Base-by-base conservation (phyloP, 2,797 vertebrate species). In the Manis javanica region DNA sequence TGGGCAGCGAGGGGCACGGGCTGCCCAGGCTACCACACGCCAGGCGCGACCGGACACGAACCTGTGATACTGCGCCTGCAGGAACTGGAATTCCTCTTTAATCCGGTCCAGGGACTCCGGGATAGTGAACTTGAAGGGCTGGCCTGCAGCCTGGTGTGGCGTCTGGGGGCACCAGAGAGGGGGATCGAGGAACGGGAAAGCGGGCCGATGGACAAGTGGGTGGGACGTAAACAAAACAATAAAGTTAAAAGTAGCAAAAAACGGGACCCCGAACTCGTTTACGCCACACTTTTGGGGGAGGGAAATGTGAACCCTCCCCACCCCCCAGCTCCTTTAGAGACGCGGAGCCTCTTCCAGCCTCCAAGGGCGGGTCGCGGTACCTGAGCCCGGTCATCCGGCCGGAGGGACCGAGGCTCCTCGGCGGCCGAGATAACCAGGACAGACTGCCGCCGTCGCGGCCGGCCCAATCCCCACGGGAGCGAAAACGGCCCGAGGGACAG, bases 21-120 rank as follows among this genome's bases (percentile, higher is more conserved):
- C 46, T 2, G 68, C 29, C 11, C 9, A n/a, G 12, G 1, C 12
- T 4, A 95, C 79, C 77, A 37, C 13, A 29, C 3, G 16, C n/a
- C 21, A 31, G 1, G 26, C 7, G 42, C 14, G n/a, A 75, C 75
- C 18, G 14, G 55, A 31, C 95, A 95, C 98, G 98, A 98, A 99
- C 99, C 99, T 99, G 99, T 99, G 99, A 98, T 99, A 99, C 98
- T 99, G 99, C 5, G 99, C 99, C 98, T 99, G 99, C 42, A 99
- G 99, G 96, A 99, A 99, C 98, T 99, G 99, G 98, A 99, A 99
- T 98, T 99, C 99, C 97, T 99, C 99, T 97, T 99, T 99, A 98
- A 99, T 99, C 96, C 99, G 99, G 97, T 99, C 99, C 98, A 99
- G 98, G 61, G 99, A 99, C 97, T 99, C 99, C 71, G 99, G 99